Evolutionary conservation across 2,797 vertebrate species (phyloP).

Genomic region (Graptemys geographica): DNA sequence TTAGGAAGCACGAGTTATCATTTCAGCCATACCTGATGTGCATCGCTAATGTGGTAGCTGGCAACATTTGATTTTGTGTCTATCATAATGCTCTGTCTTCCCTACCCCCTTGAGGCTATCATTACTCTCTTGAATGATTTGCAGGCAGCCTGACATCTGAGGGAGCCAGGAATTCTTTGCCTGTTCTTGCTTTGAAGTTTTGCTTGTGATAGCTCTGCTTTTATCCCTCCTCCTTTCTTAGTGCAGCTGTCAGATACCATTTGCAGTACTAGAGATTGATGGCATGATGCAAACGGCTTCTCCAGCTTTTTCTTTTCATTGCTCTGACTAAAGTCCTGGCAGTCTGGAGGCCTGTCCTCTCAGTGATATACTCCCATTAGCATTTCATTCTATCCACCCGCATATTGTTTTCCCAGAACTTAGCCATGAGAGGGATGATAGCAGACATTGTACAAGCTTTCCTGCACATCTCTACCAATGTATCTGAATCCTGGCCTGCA

Average conservation of each 20-base stretch:
- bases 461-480: background rate
- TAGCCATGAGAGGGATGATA: background rate
- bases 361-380: background rate
- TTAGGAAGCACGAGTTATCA: background rate
- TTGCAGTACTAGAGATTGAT: conserved; percentile 26
- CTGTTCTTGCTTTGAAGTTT: conserved; percentile 43
- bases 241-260: conserved; percentile 36
- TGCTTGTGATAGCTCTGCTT: conserved; percentile 24
- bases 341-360: background rate
- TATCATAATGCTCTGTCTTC: background rate
- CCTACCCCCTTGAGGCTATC: background rate
- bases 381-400: background rate
- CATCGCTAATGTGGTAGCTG: background rate
- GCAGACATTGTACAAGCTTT: background rate
- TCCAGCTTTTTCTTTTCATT: background rate
- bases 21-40: background rate
- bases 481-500: background rate
- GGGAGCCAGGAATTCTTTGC: background rate
- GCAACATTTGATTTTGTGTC: conserved; percentile 39
- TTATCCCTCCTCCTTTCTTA: conserved; percentile 9
- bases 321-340: background rate
- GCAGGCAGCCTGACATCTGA: conserved; percentile 10
- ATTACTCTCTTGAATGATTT: conserved; percentile 30
- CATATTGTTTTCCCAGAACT: background rate
- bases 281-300: conserved; percentile 7